Conservation (phyloP, 2,888 invertebrate genomes). For the Blera fallax region DNA sequence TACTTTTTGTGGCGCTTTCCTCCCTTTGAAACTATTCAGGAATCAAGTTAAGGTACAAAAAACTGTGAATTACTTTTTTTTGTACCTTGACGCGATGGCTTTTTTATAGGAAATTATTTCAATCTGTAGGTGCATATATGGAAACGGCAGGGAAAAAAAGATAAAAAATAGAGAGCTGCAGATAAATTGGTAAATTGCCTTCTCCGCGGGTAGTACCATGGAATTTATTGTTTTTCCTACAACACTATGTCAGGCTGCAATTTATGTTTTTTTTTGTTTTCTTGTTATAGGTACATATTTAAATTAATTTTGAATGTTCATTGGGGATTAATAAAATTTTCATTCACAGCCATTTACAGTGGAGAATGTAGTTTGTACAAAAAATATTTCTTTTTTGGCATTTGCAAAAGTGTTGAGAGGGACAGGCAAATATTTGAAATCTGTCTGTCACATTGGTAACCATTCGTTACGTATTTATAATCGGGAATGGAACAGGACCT, state of each 20-base stretch:
- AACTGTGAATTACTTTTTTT: neutral
- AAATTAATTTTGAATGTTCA: conserved; percentile 2
- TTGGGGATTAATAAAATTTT: neutral
- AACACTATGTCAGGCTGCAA: neutral
- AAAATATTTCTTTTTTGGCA: too few species aligned
- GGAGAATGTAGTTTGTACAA: too few species aligned
- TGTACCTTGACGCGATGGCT: neutral
- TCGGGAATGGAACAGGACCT: too few species aligned
- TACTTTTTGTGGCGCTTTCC: neutral
- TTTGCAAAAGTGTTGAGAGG: too few species aligned
- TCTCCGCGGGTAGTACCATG: neutral
- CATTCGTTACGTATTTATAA: too few species aligned
- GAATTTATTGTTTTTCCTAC: neutral
- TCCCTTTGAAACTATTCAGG: neutral
- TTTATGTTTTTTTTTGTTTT: neutral
- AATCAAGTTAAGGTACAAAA: neutral
- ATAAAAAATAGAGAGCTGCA: neutral
- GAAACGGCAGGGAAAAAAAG: neutral
- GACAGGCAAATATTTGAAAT: too few species aligned
- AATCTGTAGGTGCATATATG: neutral
- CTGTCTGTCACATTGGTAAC: too few species aligned
- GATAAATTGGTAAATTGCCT: conserved; percentile 2
- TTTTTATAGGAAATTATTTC: conserved; percentile 15
- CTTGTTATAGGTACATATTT: too few species aligned
- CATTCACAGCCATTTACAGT: neutral